phyloP scores from a whole-genome alignment of 2,888 invertebrate genomes.

The Oxyteleia sp. region DNA sequence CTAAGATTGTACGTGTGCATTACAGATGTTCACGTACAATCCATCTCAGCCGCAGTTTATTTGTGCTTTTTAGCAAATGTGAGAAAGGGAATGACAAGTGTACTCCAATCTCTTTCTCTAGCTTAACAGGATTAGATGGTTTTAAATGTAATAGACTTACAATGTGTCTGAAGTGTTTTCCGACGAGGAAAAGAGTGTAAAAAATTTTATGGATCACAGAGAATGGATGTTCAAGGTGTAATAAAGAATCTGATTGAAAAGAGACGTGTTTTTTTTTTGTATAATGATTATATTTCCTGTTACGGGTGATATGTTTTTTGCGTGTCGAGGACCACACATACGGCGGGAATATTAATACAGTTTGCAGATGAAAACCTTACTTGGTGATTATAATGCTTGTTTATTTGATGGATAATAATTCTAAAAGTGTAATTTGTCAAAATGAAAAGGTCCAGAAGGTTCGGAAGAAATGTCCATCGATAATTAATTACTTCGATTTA shows the following conservation, averaged over 20 bases:
- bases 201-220: slow-evolving; percentile 7
- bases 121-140: slow-evolving; percentile 52
- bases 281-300: slow-evolving; percentile 7
- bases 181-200: slow-evolving; percentile 17
- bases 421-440: slow-evolving; percentile 57
- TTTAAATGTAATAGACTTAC: slow-evolving; percentile 48
- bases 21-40: slow-evolving; percentile 13
- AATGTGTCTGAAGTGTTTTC: slow-evolving; percentile 47
- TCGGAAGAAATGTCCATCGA: slow-evolving; percentile 29
- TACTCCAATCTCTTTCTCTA: slow-evolving; percentile 49
- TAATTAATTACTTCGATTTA: slow-evolving; percentile 67
- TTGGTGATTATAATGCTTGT: slow-evolving; percentile 33
- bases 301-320: slow-evolving; percentile 30
- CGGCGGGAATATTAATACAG: slow-evolving; percentile 36
- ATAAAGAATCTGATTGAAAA: slow-evolving; percentile 13
- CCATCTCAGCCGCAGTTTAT: slow-evolving; percentile 45
- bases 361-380: slow-evolving; percentile 32
- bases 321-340: slow-evolving; percentile 34
- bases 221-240: slow-evolving; percentile 13
- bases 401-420: slow-evolving; percentile 44
- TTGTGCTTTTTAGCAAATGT: slow-evolving; percentile 50
- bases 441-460: slow-evolving; percentile 20
- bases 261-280: slow-evolving; percentile 8
- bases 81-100: slow-evolving; percentile 61
- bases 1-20: slow-evolving; percentile 23